Percentiles rank a stretch among this genome's conserved stretches.
phyloP scores from a whole-genome alignment of 1,140 invertebrate genomes.

The Medauroidea extradentata region DNA sequence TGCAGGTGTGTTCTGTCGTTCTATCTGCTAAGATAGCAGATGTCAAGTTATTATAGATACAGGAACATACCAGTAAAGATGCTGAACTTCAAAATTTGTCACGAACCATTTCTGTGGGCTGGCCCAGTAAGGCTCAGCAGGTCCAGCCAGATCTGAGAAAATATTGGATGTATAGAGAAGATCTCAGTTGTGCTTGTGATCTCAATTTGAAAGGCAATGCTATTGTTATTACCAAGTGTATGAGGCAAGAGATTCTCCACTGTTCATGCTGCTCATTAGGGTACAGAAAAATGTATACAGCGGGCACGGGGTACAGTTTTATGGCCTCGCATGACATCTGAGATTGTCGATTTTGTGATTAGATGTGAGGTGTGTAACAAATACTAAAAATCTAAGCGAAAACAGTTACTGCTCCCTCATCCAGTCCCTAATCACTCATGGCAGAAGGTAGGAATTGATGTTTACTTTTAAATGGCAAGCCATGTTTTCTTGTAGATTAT shows the following conservation, averaged over 20 bases:
- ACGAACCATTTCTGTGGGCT: neutral
- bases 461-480: slow-evolving; percentile 27
- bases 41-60: neutral
- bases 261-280: neutral
- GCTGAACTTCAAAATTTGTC: neutral
- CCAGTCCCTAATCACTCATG: neutral
- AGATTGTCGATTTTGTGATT: neutral
- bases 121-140: neutral
- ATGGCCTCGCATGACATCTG: neutral
- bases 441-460: slow-evolving; percentile 20
- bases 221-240: neutral
- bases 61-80: neutral
- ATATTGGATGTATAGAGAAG: neutral
- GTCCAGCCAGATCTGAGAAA: neutral
- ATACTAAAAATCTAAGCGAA: neutral
- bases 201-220: neutral
- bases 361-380: neutral
- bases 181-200: neutral
- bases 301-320: neutral
- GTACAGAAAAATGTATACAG: neutral
- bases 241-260: neutral
- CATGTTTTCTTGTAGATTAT: slow-evolving; percentile 38
- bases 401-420: neutral
- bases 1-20: neutral
- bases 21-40: neutral